phyloP scores from a whole-genome alignment of 2,888 invertebrate genomes.

The Apamea monoglypha region DNA sequence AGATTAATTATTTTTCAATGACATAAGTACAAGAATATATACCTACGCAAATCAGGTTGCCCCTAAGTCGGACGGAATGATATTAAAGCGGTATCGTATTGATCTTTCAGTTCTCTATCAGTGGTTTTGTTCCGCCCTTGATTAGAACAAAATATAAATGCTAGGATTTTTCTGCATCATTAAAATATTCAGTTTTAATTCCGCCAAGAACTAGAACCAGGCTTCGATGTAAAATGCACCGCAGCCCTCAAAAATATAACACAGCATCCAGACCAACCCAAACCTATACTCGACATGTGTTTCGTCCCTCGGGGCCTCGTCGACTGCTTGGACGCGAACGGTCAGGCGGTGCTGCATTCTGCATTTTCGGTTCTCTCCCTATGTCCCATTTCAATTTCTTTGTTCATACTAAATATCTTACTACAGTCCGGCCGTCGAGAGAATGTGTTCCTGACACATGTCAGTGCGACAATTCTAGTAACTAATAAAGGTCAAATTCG shows the following conservation, averaged over 20 bases:
- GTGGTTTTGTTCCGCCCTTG: not conserved
- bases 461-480: not conserved
- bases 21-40: not conserved
- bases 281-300: not conserved
- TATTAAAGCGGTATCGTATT: too few relatives aligned
- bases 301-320: not conserved
- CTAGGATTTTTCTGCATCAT: not conserved
- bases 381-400: too few relatives aligned
- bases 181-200: not conserved
- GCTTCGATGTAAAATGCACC: not conserved
- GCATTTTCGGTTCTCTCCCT: not conserved
- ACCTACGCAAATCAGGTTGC: not conserved
- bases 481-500: not conserved
- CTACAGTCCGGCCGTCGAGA: not conserved
- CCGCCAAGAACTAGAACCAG: not conserved
- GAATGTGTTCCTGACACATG: too few relatives aligned
- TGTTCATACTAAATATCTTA: not conserved
- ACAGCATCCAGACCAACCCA: not conserved
- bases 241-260: not conserved
- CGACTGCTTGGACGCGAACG: not conserved
- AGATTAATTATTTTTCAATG: not conserved
- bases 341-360: not conserved
- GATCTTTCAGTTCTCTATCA: too few relatives aligned
- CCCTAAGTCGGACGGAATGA: not conserved
- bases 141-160: not conserved